phyloP scores from a whole-genome alignment of 2,113 vertebrate genomes.

The Aleadryas rufinucha region DNA sequence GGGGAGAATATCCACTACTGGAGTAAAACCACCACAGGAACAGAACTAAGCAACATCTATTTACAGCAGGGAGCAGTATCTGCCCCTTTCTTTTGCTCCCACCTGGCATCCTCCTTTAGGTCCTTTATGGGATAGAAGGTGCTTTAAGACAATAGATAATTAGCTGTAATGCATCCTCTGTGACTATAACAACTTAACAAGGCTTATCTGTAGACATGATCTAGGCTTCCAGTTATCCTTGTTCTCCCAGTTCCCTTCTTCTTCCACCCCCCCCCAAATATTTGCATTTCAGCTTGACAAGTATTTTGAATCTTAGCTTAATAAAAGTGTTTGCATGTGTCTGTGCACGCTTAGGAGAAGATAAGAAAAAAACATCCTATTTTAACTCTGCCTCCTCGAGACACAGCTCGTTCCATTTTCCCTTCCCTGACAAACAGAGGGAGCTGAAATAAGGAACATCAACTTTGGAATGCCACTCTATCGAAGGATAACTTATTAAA shows the following conservation, averaged over 20 bases:
- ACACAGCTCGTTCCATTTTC: not conserved
- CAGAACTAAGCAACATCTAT: accelerated
- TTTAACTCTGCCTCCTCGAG: not conserved
- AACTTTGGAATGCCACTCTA: not conserved
- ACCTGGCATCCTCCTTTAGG: not conserved
- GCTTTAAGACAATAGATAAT: slow-evolving; percentile 8
- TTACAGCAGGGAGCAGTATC: not conserved
- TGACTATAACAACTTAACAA: not conserved
- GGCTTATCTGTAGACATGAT: not conserved
- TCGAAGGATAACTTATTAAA: not conserved
- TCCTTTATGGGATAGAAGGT: not conserved
- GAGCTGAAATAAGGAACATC: not conserved
- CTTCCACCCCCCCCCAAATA: not conserved
- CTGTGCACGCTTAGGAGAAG: not conserved
- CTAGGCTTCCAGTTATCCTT: slow-evolving; percentile 40
- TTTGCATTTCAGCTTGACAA: slow-evolving; percentile 20
- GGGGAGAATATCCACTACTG: not conserved
- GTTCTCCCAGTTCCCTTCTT: slow-evolving; percentile 21
- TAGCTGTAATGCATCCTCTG: not conserved
- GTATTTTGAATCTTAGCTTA: not conserved
- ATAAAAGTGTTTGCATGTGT: not conserved
- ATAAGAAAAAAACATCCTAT: not conserved
- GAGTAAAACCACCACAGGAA: not conserved
- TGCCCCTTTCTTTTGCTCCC: not conserved
- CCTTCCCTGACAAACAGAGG: not conserved